Conservation (phyloP, 1,140 invertebrate species). For the Notospermus geniculatus region DNA sequence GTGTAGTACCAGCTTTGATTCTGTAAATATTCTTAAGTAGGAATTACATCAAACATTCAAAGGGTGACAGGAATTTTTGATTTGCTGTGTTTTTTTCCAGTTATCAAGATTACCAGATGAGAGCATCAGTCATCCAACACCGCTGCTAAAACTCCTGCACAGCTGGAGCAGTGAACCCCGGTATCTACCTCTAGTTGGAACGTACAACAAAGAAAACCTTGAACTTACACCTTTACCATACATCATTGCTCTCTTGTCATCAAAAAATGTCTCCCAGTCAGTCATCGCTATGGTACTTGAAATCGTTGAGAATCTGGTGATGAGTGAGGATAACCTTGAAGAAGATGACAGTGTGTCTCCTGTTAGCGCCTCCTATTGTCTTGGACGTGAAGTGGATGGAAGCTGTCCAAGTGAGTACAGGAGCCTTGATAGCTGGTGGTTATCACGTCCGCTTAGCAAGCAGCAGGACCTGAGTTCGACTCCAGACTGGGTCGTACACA, state of each 20-base stretch:
- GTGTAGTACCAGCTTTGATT: too few species aligned
- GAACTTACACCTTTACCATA: constrained; percentile 63
- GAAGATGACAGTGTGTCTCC: constrained; percentile 15
- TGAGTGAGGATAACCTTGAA: constrained; percentile 57
- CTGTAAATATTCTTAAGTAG: too few species aligned
- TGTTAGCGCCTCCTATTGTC: too few species aligned
- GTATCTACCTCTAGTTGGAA: constrained; percentile 68
- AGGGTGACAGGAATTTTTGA: background rate
- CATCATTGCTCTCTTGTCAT: constrained; percentile 69
- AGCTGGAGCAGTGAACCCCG: constrained; percentile 73
- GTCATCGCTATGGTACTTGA: constrained; percentile 73
- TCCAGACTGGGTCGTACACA: too few species aligned
- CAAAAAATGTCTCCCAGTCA: constrained; percentile 62
- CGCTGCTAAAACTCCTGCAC: constrained; percentile 74
- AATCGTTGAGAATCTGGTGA: constrained; percentile 77
- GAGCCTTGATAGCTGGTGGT: too few species aligned
- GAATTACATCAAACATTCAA: too few species aligned
- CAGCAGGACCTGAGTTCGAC: too few species aligned
- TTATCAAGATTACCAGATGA: constrained; percentile 65
- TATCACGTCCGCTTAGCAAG: too few species aligned
- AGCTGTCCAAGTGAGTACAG: too few species aligned
- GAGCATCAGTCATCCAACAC: constrained; percentile 78
- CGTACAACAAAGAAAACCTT: constrained; percentile 57
- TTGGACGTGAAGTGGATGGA: too few species aligned
- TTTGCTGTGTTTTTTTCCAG: constrained; percentile 18